phyloP scores from a whole-genome alignment of 1,140 invertebrate genomes.

The Popillia japonica region DNA sequence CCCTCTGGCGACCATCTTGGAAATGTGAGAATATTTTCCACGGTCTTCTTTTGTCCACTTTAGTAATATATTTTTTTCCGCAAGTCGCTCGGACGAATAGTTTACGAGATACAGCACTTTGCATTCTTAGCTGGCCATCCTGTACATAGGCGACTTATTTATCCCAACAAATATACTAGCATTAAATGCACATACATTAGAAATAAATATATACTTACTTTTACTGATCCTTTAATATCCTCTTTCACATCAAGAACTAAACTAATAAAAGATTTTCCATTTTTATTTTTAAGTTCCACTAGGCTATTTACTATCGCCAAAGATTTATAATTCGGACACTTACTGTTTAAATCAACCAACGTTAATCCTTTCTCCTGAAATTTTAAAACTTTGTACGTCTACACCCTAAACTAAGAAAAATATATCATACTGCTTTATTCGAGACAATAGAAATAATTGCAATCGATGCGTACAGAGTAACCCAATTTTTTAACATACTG shows the following conservation, averaged over 20 bases:
- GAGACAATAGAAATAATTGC: neutral
- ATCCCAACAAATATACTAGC: too few relatives aligned
- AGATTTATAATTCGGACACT: constrained; percentile 12
- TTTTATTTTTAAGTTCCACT: constrained; percentile 6
- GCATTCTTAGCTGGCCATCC: too few relatives aligned
- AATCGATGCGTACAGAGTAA: too few relatives aligned
- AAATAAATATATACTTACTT: neutral
- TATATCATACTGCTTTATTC: neutral
- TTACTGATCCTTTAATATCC: neutral
- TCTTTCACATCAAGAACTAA: neutral
- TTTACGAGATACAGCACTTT: too few relatives aligned
- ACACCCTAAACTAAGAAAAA: neutral
- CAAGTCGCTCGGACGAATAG: too few relatives aligned
- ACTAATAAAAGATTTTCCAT: neutral
- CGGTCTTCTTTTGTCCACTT: too few relatives aligned
- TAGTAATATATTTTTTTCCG: too few relatives aligned
- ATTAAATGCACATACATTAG: too few relatives aligned
- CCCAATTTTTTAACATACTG: too few relatives aligned
- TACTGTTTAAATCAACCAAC: neutral
- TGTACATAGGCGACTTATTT: too few relatives aligned
- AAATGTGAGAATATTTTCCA: too few relatives aligned
- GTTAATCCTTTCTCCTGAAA: neutral
- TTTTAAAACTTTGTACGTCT: neutral
- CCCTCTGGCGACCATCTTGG: too few relatives aligned
- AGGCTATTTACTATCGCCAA: constrained; percentile 1